Percentiles rank a stretch among this genome's conserved stretches.
Conservation (phyloP, 2,113 vertebrate species). For the Engraulis encrasicolus region DNA sequence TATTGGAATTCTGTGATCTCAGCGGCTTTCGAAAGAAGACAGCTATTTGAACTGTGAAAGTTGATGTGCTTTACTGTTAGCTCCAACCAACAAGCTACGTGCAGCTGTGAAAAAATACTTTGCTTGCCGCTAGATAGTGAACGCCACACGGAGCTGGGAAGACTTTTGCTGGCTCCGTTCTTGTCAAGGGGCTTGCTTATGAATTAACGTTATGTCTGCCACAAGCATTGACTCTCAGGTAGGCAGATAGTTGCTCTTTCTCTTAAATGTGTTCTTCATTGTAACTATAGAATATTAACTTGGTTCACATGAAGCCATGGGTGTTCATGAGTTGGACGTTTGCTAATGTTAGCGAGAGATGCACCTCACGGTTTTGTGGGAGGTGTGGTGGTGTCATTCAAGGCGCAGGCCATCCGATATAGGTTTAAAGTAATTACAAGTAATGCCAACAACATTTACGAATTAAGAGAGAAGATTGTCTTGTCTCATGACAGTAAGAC, state of each 20-base stretch:
- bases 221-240: too few relatives aligned
- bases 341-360: conserved; percentile 10
- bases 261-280: not conserved
- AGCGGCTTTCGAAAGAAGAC: not conserved
- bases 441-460: not conserved
- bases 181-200: conserved; percentile 77
- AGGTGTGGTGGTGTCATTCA: not conserved
- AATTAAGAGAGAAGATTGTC: not conserved
- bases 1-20: not conserved
- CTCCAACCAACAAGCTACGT: not conserved
- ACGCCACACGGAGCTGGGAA: conserved; percentile 37
- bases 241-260: conserved; percentile 55
- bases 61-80: conserved; percentile 14
- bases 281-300: conserved; percentile 12
- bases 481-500: not conserved
- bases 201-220: conserved; percentile 91
- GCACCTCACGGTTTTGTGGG: not conserved
- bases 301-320: conserved; percentile 8
- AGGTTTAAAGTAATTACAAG: not conserved
- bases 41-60: conserved; percentile 18
- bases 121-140: conserved; percentile 25
- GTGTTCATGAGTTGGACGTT: conserved; percentile 15
- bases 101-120: conserved; percentile 19
- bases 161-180: conserved; percentile 38
- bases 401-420: not conserved